Percentiles rank a stretch among this genome's conserved stretches.
Evolutionary conservation across 2,888 invertebrate genomes (phyloP).

Genomic region (Aspidiotus destructor): DNA sequence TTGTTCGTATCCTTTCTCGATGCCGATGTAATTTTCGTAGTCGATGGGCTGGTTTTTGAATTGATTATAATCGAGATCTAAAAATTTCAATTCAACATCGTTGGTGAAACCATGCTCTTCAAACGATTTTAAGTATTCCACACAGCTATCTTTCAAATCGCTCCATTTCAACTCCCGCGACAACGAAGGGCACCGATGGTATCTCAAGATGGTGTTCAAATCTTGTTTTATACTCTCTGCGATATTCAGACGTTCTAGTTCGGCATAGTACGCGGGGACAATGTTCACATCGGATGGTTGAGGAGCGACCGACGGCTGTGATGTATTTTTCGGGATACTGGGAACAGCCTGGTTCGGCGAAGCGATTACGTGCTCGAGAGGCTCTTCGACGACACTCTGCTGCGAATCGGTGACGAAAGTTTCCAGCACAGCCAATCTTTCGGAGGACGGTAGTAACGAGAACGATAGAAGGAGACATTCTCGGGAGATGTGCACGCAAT

Average conservation of each 20-base stretch:
- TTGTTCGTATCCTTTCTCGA: constrained; percentile 53
- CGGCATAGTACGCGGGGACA: constrained; percentile 3
- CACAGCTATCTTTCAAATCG: constrained; percentile 42
- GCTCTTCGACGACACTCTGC: no score
- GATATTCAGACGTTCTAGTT: constrained; percentile 9
- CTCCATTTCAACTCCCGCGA: constrained; percentile 59
- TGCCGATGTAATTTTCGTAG: constrained; percentile 49
- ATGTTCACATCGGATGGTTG: neutral
- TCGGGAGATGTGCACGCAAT: constrained; percentile 52
- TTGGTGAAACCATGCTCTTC: constrained; percentile 43
- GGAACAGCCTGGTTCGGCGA: neutral
- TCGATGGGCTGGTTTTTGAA: constrained; percentile 56
- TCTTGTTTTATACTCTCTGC: constrained; percentile 44
- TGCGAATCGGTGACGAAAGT: constrained; percentile 43
- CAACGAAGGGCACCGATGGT: constrained; percentile 59
- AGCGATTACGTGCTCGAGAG: no score
- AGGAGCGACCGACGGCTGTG: neutral
- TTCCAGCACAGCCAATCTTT: constrained; percentile 51
- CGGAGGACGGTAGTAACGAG: constrained; percentile 58
- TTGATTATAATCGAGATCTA: constrained; percentile 60
- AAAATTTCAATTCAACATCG: constrained; percentile 59
- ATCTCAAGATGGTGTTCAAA: constrained; percentile 58
- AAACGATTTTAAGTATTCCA: constrained; percentile 46
- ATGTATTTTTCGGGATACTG: neutral
- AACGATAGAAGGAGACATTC: constrained; percentile 68